Conservation (phyloP, 2,797 vertebrate genomes). For the Eulemur rubriventer region DNA sequence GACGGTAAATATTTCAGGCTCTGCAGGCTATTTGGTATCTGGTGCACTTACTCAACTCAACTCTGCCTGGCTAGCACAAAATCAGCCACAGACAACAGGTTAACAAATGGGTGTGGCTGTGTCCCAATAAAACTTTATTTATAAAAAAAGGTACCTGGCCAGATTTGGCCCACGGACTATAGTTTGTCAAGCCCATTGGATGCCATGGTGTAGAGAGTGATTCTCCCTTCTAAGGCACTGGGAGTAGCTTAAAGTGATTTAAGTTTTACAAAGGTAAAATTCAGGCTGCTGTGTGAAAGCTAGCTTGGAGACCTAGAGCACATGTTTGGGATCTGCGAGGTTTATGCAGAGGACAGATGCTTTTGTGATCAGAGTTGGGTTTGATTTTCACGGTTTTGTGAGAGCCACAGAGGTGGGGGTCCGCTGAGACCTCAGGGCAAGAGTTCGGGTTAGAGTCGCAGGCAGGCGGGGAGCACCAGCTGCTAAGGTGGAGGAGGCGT, state of each 20-base stretch:
- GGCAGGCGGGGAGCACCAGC: not conserved
- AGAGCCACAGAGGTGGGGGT: not conserved
- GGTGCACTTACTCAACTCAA: not conserved
- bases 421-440: not conserved
- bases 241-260: not conserved
- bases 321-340: not conserved
- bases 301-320: not conserved
- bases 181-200: not conserved
- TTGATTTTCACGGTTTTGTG: not conserved
- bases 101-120: not conserved
- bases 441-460: not conserved
- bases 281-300: not conserved
- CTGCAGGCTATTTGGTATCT: rapidly evolving
- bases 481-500: not conserved
- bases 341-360: not conserved
- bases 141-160: not conserved
- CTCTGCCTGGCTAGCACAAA: not conserved
- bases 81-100: not conserved
- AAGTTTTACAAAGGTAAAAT: not conserved
- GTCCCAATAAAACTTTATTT: not conserved
- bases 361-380: not conserved
- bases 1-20: not conserved
- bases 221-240: not conserved
- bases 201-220: not conserved
- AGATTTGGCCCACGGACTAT: not conserved